Base-by-base conservation (phyloP, 2,888 invertebrate species). In the Apodemia zela region DNA sequence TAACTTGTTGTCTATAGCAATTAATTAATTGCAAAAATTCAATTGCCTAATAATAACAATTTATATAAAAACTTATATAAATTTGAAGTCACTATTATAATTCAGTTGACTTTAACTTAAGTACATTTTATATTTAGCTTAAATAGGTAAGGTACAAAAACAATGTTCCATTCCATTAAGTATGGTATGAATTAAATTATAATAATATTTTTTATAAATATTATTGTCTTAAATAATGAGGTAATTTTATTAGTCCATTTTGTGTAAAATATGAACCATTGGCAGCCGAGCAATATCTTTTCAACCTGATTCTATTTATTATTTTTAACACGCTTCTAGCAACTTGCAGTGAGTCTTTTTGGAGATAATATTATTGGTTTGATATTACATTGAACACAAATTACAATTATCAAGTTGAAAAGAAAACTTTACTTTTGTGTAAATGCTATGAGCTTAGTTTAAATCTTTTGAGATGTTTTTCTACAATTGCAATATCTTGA, bases 281-380 rank as follows among this genome's bases (percentile, higher is more conserved):
- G 87, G 78, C 85, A 83, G 82, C 73, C 75, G 77, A 77, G 78
- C 73, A 74, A 75, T 71, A 67, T 81, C 82, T 83, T 84, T 84
- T 81, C 84, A 87, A 89, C 87, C 87, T 85, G 84, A 84, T 72
- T 60, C 45, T 49, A 51, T 58, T 63, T 15, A 18, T 67, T 60
- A 66, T 67, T 59, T 45, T 64, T 65, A 68, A 69, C 59, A 62
- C 47, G 67, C 68, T 69, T 69, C 11, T 29, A 62, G 51, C 15
- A 67, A 68, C 64, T 59, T 29, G 15, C 58, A 35, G 54, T 63
- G 57, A 64, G 61, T 49, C 18, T 58, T 29, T 65, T 17, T 60
- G 25, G 54, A 62, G 62, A 61, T 51, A 51, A 51, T 65, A 68
- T 42, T 62, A 59, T 67, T 70, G 69, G 70, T 65, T 66, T 70